phyloP scores from a whole-genome alignment of 2,888 invertebrate species.

The Lasioglossum zephyrum region DNA sequence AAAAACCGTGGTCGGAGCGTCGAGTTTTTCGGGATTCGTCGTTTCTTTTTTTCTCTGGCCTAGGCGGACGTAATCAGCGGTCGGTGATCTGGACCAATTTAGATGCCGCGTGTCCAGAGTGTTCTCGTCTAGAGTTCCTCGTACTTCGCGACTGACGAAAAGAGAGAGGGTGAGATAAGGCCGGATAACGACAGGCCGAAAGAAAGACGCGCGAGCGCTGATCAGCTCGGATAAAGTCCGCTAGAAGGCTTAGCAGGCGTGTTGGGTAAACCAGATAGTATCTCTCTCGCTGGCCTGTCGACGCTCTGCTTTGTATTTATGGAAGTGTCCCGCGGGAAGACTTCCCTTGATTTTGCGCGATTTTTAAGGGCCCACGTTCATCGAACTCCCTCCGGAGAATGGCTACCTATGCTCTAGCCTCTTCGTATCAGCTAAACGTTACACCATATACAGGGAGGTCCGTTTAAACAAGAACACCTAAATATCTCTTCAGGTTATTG shows the following conservation, averaged over 20 bases:
- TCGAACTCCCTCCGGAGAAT: not conserved
- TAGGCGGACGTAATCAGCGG: slow-evolving; percentile 58
- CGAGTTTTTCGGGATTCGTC: slow-evolving; percentile 26
- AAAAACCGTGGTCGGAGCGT: slow-evolving; percentile 12
- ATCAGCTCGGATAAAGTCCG: slow-evolving; percentile 66
- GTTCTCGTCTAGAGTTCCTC: slow-evolving; percentile 26
- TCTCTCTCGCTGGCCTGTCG: slow-evolving; percentile 65
- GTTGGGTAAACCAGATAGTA: slow-evolving; percentile 74
- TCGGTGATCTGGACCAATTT: slow-evolving; percentile 72
- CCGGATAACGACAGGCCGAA: slow-evolving; percentile 46
- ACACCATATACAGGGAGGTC: too few species aligned
- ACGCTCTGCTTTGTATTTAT: slow-evolving; percentile 62
- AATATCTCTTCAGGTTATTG: too few species aligned
- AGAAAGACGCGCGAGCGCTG: slow-evolving; percentile 55
- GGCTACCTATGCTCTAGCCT: not conserved
- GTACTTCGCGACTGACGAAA: slow-evolving; percentile 48
- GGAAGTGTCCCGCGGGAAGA: slow-evolving; percentile 45
- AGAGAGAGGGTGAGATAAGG: slow-evolving; percentile 48
- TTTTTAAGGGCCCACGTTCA: slow-evolving; percentile 6
- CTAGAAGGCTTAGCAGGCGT: slow-evolving; percentile 70
- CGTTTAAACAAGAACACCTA: too few species aligned
- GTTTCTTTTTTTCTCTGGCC: slow-evolving; percentile 24
- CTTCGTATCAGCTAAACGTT: not conserved
- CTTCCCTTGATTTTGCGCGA: slow-evolving; percentile 6
- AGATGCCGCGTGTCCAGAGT: slow-evolving; percentile 66